Percentiles rank a stretch among this genome's conserved stretches.
phyloP scores from a whole-genome alignment of 2,888 invertebrate species.

The Calameuta pallipes region DNA sequence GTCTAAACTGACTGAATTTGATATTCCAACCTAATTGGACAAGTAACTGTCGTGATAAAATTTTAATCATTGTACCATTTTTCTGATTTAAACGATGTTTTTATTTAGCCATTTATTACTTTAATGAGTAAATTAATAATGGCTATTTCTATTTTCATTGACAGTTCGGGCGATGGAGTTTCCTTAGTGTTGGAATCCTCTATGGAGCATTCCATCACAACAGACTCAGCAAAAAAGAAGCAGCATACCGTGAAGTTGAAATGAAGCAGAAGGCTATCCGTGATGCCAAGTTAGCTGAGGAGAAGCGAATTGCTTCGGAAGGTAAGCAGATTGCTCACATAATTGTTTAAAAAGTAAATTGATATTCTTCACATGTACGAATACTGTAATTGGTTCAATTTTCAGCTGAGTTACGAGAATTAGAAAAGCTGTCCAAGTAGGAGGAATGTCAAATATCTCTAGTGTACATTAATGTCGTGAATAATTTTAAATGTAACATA shows the following conservation, averaged over 20 bases:
- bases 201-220: slow-evolving; percentile 82
- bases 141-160: slow-evolving; percentile 10
- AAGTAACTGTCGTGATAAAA: no score
- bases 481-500: slow-evolving; percentile 17
- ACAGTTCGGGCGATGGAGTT: slow-evolving; percentile 85
- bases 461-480: slow-evolving; percentile 17
- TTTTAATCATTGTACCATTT: neutral
- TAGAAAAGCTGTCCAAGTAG: slow-evolving; percentile 64
- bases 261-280: slow-evolving; percentile 75
- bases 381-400: slow-evolving; percentile 35
- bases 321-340: slow-evolving; percentile 61
- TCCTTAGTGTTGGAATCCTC: slow-evolving; percentile 77
- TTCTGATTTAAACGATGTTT: neutral
- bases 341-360: neutral
- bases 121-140: neutral
- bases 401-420: slow-evolving; percentile 68
- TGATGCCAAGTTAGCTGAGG: slow-evolving; percentile 78
- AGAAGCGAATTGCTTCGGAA: slow-evolving; percentile 75
- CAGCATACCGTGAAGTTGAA: slow-evolving; percentile 75
- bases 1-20: neutral
- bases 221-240: slow-evolving; percentile 76
- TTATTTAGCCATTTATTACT: neutral
- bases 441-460: slow-evolving; percentile 30
- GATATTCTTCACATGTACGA: neutral
- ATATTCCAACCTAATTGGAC: neutral